Percentiles rank a stretch among this genome's conserved stretches.
phyloP scores from a whole-genome alignment of 2,113 vertebrate genomes.

The Irena cyanogastra region DNA sequence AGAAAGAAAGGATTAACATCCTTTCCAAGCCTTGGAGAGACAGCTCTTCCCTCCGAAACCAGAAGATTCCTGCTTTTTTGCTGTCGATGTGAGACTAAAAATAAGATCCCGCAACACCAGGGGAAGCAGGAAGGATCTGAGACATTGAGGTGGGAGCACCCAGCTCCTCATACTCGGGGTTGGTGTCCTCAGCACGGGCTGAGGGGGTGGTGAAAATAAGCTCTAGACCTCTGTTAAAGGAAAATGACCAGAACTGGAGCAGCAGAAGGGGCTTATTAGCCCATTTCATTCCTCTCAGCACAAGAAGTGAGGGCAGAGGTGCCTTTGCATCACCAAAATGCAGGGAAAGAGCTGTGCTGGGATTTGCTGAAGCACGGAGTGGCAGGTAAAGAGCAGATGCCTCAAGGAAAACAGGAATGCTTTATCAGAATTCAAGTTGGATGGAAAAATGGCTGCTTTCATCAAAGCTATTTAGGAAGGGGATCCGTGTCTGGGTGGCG shows the following conservation, averaged over 20 bases:
- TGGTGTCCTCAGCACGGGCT: accelerated
- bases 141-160: accelerated
- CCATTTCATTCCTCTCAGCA: not conserved
- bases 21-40: not conserved
- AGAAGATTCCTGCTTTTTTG: not conserved
- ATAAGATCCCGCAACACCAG: not conserved
- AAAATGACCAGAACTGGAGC: not conserved
- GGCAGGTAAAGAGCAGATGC: not conserved
- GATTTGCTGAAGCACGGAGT: not conserved
- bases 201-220: accelerated
- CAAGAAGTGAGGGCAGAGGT: not conserved
- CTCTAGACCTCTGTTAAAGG: not conserved
- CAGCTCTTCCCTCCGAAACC: not conserved
- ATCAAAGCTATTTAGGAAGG: not conserved
- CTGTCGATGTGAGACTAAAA: not conserved
- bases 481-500: accelerated
- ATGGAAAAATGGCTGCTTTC: not conserved
- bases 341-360: not conserved
- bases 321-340: not conserved
- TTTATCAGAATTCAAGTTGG: not conserved
- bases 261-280: not conserved
- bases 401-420: not conserved
- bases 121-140: not conserved
- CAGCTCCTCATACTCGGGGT: accelerated
- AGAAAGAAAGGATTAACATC: not conserved